These are phyloP conservation scores for Habrosyne pyritoides DNA, from an alignment of 2,888 invertebrate genomes.

Conservation along the genomic window DNA sequence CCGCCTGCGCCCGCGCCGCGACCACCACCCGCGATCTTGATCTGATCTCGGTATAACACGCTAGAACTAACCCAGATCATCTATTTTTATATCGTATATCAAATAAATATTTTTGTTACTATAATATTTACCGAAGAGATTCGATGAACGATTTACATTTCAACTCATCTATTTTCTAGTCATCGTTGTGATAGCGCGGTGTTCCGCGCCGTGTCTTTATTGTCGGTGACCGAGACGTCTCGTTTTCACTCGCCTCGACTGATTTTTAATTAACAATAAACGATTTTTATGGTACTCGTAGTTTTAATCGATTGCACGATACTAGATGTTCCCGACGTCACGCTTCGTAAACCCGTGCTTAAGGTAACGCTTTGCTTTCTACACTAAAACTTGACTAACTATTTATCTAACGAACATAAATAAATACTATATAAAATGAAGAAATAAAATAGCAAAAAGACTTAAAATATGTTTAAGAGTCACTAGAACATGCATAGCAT, in stretches of 20 bases:
- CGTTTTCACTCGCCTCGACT: slow-evolving; percentile 79
- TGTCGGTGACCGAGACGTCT: slow-evolving; percentile 69
- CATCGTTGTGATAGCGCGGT: slow-evolving; percentile 69
- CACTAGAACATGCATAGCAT: neutral
- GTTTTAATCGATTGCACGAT: slow-evolving; percentile 77
- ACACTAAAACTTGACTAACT: slow-evolving; percentile 54
- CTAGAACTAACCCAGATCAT: slow-evolving; percentile 75
- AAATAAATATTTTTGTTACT: slow-evolving; percentile 61
- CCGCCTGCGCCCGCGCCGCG: slow-evolving; percentile 58
- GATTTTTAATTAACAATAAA: slow-evolving; percentile 81
- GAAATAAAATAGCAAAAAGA: slow-evolving; percentile 12
- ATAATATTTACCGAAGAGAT: slow-evolving; percentile 47
- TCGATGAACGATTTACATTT: slow-evolving; percentile 60
- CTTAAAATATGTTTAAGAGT: neutral
- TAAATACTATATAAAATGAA: slow-evolving; percentile 27
- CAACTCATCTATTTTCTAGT: slow-evolving; percentile 54
- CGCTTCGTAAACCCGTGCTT: slow-evolving; percentile 69
- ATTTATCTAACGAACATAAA: slow-evolving; percentile 45
- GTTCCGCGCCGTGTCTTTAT: slow-evolving; percentile 51
- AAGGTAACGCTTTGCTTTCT: slow-evolving; percentile 70
- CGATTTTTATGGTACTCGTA: slow-evolving; percentile 71
- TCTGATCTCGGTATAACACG: slow-evolving; percentile 82
- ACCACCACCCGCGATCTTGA: slow-evolving; percentile 55
- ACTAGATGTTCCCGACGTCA: slow-evolving; percentile 54
- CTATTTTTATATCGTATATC: slow-evolving; percentile 65